These are phyloP conservation scores for Eulemur rufifrons DNA, from an alignment of 2,113 vertebrate genomes.

Conservation along the genomic window DNA sequence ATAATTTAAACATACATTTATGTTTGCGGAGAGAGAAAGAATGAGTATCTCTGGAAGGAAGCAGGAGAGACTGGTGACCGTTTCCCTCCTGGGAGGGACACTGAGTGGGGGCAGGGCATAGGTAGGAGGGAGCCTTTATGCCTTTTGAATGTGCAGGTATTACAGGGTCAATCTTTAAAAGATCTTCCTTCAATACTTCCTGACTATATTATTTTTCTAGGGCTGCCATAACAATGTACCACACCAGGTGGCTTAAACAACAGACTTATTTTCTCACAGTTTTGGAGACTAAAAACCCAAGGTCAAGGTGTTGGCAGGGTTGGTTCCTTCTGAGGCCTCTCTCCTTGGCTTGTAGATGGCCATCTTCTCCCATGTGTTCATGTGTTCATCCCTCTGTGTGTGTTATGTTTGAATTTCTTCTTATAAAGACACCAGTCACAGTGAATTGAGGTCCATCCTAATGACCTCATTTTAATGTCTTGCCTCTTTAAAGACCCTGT, in stretches of 20 bases:
- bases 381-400: too few relatives aligned
- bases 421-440: background rate
- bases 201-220: background rate
- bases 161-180: background rate
- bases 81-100: background rate
- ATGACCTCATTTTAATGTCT: background rate
- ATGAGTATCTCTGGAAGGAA: background rate
- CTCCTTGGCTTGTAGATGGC: background rate
- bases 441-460: background rate
- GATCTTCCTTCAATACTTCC: background rate
- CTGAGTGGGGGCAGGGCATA: background rate
- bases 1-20: background rate
- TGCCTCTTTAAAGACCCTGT: background rate
- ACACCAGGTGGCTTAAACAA: background rate
- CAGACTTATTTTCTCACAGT: background rate
- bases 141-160: background rate
- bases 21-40: background rate
- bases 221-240: background rate
- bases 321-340: background rate
- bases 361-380: background rate
- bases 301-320: background rate
- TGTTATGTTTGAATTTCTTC: background rate
- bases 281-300: background rate
- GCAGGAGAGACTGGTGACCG: background rate
- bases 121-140: background rate